These are phyloP conservation scores for Rhinichthys osculus DNA, from an alignment of 2,797 vertebrate species.

Conservation along the genomic window DNA sequence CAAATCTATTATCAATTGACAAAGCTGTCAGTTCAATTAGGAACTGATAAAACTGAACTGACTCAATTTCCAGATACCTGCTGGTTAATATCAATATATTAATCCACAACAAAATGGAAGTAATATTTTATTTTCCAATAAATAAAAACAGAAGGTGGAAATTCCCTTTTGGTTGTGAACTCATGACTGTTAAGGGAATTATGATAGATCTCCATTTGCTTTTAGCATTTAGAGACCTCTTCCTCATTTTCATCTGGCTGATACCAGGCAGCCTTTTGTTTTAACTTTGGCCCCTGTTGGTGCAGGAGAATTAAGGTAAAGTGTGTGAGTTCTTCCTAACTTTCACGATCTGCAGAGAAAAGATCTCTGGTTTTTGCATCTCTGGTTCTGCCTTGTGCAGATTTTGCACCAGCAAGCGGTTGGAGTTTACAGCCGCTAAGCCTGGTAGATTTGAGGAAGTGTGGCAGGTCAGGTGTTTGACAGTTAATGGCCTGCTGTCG, in stretches of 20 bases:
- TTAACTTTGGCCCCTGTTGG: background rate
- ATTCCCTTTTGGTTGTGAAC: constrained; percentile 25
- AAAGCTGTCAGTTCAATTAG: background rate
- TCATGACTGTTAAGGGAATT: constrained; percentile 21
- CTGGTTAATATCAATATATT: background rate
- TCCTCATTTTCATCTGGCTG: constrained; percentile 9
- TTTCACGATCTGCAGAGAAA: background rate
- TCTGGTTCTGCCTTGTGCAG: background rate
- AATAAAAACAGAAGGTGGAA: constrained; percentile 27
- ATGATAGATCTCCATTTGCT: constrained; percentile 5
- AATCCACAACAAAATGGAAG: background rate
- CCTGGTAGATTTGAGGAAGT: constrained; percentile 27
- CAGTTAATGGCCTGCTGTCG: background rate
- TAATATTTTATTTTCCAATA: background rate
- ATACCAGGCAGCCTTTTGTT: background rate
- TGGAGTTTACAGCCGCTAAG: background rate
- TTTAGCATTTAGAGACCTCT: constrained; percentile 8
- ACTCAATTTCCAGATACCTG: background rate
- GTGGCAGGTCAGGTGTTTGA: constrained; percentile 27
- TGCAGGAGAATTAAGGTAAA: background rate
- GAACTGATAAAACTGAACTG: background rate
- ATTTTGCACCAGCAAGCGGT: background rate
- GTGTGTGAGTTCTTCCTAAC: background rate
- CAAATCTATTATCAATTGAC: background rate
- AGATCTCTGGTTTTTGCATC: too few species aligned